Evolutionary conservation across 1,140 invertebrate genomes (phyloP), one percentile per base, ranked within the genome.

Genomic region (Zaprionus vittiger): DNA sequence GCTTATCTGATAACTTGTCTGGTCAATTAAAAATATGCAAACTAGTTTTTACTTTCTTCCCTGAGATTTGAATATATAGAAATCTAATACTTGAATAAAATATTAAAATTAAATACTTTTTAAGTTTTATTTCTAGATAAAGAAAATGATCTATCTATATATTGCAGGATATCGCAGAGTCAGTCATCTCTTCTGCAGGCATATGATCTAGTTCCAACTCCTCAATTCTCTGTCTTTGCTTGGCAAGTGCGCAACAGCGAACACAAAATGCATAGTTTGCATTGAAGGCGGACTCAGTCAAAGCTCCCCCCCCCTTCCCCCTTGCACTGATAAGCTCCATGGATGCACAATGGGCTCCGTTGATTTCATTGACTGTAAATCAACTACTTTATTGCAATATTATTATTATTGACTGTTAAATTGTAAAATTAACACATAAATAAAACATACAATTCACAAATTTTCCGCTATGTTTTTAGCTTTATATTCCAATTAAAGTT

Each of bases 251-350:
- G 38, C 54, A 31, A 28, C 37, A 59, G 52, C 28, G 31, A 24
- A 47, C 38, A 57, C 34, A 69, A 69, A 52, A 49, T 52, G 57
- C 57, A 37, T 12, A 54, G 31, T 28, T 61, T 37, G 34, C 67
- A 54, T 61, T 61, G 20, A 24, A 28, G 20, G 24, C 31, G 57
- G 44, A 20, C 31, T 12, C 24, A 34, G 15, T 49, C 15, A 68
- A 44, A 24, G n/a, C 37, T 3, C 11, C 5, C 34, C 4, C 24
- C 5, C 5, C 9, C 34, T 2, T 22, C 22, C n/a, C 20, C 22
- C 14, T 24, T 24, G 20, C 47, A 49, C 17, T 14, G 47, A 49
- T 22, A 49, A 49, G 20, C 47, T 22, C 2, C 20, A 49, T 5
- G 20, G 17, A 63, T 52, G 22, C n/a, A 68, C 55, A 34, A 34